Evolutionary conservation across 2,797 vertebrate genomes (phyloP), one percentile per base, ranked within the genome.

Genomic region (Discoglossus pictus): DNA sequence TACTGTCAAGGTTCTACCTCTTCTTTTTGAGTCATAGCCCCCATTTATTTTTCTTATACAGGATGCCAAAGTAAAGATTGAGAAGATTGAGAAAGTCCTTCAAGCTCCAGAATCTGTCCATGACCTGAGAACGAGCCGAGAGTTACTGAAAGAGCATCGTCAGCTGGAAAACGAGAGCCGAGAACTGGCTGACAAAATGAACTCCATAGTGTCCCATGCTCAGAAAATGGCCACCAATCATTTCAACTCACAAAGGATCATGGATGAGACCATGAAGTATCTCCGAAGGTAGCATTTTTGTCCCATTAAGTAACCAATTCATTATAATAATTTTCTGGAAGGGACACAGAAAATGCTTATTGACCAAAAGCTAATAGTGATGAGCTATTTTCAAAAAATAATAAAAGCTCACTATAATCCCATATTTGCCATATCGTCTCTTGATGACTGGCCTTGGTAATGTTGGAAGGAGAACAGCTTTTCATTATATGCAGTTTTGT

Each of bases 61-160:
- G 95, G 93, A 94, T 55, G 90, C 91, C 38, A 92, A 87, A 72
- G 67, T 87, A 66, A 94, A 94, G 77, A 90, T 92, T 17, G 90
- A 94, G 56, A 88, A 89, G 73, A 92, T 94, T 38, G 90, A 93
- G 67, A 85, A 85, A 74, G 80, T 90, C 77, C 78, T 96, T 71
- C 90, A 83, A 75, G 83, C 86, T 15, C 76, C 86, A 0, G 84
- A 90, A 61, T 85, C 76, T 17, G 92, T 91, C 20, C 88, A 90
- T 2, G 91, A 94, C 78, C 87, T 94, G 31, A 82, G 80, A 68
- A 92, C 90, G 3, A 93, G 92, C 73, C 79, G 84, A 17, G 72
- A 84, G 69, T 86, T 95, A 3, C 86, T 94, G 27, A 93, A 88
- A 77, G 86, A 88, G 64, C 93, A 93, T 65, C 79, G 73, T 47